Percentiles rank a stretch among this genome's conserved stretches.
Conservation (phyloP, 1,140 invertebrate species). For the Cydia splendana region DNA sequence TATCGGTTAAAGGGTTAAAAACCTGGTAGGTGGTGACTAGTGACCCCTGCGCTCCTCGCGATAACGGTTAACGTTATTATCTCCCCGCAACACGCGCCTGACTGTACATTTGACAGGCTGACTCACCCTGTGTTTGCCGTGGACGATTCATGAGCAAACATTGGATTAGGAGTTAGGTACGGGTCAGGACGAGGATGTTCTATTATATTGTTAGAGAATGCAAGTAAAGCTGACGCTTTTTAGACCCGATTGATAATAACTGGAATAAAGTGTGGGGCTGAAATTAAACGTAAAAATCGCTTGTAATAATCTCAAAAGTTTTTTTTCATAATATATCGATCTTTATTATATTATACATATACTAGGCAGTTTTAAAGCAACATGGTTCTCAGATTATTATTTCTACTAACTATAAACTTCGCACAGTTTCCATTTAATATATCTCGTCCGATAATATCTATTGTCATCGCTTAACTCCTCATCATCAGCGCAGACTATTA, state of each 20-base stretch:
- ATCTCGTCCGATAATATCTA: too few species aligned
- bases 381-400: too few species aligned
- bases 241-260: background rate
- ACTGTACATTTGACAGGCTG: conserved; percentile 21
- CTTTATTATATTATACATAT: too few species aligned
- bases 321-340: too few species aligned
- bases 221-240: conserved; percentile 4
- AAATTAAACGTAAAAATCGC: background rate
- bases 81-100: conserved; percentile 12
- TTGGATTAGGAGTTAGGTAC: conserved; percentile 21
- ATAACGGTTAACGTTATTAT: conserved; percentile 20
- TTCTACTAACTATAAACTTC: too few species aligned
- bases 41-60: background rate
- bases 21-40: background rate
- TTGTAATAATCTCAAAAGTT: too few species aligned
- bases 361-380: too few species aligned
- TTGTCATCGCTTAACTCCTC: too few species aligned
- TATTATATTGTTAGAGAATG: conserved; percentile 1
- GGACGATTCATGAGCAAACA: conserved; percentile 21
- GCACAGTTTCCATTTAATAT: too few species aligned
- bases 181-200: background rate
- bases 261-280: background rate
- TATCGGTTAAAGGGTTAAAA: conserved; percentile 12
- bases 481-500: too few species aligned
- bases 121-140: conserved; percentile 18